These are phyloP conservation scores for Leptopilina myrica DNA, from an alignment of 2,888 invertebrate genomes.

Conservation along the genomic window DNA sequence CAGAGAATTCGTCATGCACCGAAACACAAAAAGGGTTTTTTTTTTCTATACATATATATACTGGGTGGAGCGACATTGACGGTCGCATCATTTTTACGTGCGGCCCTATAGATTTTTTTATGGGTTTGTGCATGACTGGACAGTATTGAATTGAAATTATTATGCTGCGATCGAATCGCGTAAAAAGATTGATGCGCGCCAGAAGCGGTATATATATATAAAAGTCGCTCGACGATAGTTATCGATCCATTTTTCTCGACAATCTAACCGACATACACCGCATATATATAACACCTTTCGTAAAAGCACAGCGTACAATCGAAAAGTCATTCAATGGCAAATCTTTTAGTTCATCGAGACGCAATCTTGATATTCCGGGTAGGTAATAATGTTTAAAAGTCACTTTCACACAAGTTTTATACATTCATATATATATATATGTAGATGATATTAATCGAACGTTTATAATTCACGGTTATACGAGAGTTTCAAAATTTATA, in stretches of 20 bases:
- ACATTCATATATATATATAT: too few relatives aligned
- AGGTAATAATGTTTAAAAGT: too few relatives aligned
- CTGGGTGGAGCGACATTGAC: constrained; percentile 9
- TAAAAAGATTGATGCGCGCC: constrained; percentile 34
- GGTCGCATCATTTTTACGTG: constrained; percentile 32
- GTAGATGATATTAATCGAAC: too few relatives aligned
- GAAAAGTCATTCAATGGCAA: neutral
- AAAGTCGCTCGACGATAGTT: constrained; percentile 60
- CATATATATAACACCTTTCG: neutral
- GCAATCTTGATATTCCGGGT: constrained; percentile 11
- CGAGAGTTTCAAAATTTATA: too few relatives aligned
- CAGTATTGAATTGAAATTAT: constrained; percentile 38
- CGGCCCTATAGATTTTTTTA: constrained; percentile 32
- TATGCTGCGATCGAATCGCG: constrained; percentile 32
- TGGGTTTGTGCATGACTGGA: constrained; percentile 34
- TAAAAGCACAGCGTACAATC: neutral
- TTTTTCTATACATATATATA: too few relatives aligned
- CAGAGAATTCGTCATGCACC: constrained; percentile 16
- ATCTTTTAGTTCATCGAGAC: constrained; percentile 3
- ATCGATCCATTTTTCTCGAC: constrained; percentile 71
- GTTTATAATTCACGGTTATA: too few relatives aligned
- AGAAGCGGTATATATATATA: constrained; percentile 28
- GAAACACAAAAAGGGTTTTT: constrained; percentile 6
- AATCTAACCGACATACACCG: constrained; percentile 51
- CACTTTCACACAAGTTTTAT: too few relatives aligned